Conservation (phyloP, 2,888 invertebrate genomes). For the Drosophila rubida region DNA sequence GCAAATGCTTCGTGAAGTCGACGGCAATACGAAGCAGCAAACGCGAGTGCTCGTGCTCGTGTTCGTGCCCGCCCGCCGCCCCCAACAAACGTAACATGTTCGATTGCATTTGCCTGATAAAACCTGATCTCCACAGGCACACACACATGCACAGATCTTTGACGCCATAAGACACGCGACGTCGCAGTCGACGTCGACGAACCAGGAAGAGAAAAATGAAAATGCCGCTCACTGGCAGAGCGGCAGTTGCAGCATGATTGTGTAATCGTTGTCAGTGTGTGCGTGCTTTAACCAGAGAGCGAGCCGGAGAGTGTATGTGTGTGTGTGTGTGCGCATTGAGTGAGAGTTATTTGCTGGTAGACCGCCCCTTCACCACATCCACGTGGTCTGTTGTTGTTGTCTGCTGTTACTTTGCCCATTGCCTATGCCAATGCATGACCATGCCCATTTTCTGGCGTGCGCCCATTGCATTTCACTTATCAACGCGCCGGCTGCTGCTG, state of each 20-base stretch:
- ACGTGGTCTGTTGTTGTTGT: conserved; percentile 39
- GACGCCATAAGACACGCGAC: conserved; percentile 62
- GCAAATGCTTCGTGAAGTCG: conserved; percentile 35
- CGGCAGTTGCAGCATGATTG: conserved; percentile 68
- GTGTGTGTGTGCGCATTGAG: conserved; percentile 45
- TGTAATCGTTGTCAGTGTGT: conserved; percentile 70
- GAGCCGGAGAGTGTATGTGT: conserved; percentile 14
- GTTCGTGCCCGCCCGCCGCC: conserved; percentile 43
- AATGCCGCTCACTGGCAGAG: conserved; percentile 66
- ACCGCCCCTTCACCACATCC: conserved; percentile 47
- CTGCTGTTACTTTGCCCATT: conserved; percentile 40
- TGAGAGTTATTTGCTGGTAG: conserved; percentile 64
- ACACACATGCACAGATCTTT: conserved; percentile 25
- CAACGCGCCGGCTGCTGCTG: conserved; percentile 38
- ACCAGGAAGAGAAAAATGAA: conserved; percentile 84
- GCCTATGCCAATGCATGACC: conserved; percentile 57
- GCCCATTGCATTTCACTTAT: conserved; percentile 78
- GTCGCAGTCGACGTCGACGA: conserved; percentile 60
- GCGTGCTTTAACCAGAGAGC: conserved; percentile 18
- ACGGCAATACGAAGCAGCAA: conserved; percentile 16
- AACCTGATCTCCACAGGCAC: conserved; percentile 71
- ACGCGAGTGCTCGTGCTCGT: conserved; percentile 11
- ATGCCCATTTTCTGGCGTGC: conserved; percentile 59
- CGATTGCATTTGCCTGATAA: conserved; percentile 75
- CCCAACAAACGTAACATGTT: conserved; percentile 58